Base-by-base conservation (phyloP, 2,888 invertebrate genomes). In the Ypsolopha scabrella region DNA sequence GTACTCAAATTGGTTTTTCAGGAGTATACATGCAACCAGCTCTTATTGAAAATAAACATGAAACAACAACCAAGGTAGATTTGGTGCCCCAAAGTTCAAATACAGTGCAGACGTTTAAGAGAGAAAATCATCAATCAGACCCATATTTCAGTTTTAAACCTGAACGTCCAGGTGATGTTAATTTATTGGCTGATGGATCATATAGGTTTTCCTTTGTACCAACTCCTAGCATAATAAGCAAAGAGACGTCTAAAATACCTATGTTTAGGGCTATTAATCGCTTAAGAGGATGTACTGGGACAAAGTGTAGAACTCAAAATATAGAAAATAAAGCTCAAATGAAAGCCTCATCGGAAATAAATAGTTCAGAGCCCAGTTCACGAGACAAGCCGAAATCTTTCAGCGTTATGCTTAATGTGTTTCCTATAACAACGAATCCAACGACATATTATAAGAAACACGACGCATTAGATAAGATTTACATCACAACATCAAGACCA, bases 61-160 rank as follows among this genome's bases (percentile, higher is more conserved):
- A 53, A 55, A 34, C 52, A 59, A 36, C 44, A 50, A 0, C 41
- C n/a, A 34, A 35, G 2, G 47, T 55, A 41, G 70, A 71, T 55
- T 57, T 68, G 38, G 52, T 61, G 39, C 52, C 60, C 34, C 65
- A 70, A 48, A 64, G 64, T 52, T 69, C 74, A 14, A 60, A 67
- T 50, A 69, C 65, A 54, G 55, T 64, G 1, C 70, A 77, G 9
- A 60, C 55, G 37, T 54, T 65, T 7, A 64, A 70, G 24, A 65
- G 63, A 6, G 80, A 79, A 3, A 81, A 80, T 54, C 80, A 81
- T 52, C 69, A 75, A 52, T 69, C 77, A 47, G 93, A 93, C 67
- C 92, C 92, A 13, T 87, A 93, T 56, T 90, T 89, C 64, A 88
- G 87, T 2, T 93, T 88, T 62, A 94, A 92, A 65, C 93, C 94